Evolutionary conservation across 35 echinoderm and acorn worm genomes (phyloP), one percentile per base, ranked within the genome.

Genomic region (Chiridota heheva): DNA sequence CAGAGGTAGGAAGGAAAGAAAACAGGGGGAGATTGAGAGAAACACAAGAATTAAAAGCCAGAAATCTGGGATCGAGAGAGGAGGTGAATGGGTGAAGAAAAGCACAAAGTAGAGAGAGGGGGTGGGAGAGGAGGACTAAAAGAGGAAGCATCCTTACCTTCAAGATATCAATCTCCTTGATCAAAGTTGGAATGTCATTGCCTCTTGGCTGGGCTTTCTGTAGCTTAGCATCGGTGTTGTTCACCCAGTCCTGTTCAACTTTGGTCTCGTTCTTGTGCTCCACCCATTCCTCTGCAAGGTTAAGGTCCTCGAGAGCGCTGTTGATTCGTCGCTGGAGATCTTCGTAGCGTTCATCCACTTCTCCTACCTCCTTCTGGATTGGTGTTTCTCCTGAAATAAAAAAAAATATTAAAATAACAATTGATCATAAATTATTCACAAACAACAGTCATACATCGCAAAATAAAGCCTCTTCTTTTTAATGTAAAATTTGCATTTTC

Each of bases 161-260:
- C 63, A 86, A 96, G 44, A 47, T 63, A 33, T 89, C 92, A 81
- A 96, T 96, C 44, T 96, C 92, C 62, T 81, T 86, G 48, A 39
- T 69, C 43, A 96, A 69, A 24, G 87, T 53, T 6, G 73, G 81
- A 39, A 90, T 80, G 40, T 86, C 82, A 42, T 96, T 79, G 46
- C 86, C 81, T 45, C 63, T 82, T 15, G 92, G 92, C 33, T 45
- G 39, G 4, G 75, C 57, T 40, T 87, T 63, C 1, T 90, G 76
- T 41, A 90, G 63, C 67, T 80, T 84, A 25, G 81, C 82, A 36
- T 96, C 81, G 1, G 74, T 76, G 69, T 35, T 84, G 18, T 81
- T 90, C 29, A 80, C 78, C 92, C 92, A 96, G 55, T 90, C 87
- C 12, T 80, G 49, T 37, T 73, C 67, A 63, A 58, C 59, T 36